Conservation (phyloP, 2,113 vertebrate genomes). For the Calidris pugnax region DNA sequence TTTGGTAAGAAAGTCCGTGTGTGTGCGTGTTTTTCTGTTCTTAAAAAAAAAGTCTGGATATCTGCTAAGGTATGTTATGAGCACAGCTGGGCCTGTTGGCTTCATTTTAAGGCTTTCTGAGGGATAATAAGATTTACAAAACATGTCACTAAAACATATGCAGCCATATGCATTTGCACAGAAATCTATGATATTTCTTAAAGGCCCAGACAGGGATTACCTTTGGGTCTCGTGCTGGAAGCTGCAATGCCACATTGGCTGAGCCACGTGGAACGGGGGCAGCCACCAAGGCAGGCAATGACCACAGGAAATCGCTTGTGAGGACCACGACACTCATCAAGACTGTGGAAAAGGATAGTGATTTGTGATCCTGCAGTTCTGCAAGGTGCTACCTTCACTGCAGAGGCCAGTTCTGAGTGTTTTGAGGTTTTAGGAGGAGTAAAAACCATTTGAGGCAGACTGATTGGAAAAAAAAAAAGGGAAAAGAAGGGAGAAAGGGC, state of each 20-base stretch:
- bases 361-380: neutral
- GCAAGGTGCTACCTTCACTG: neutral
- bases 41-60: conserved; percentile 18
- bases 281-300: neutral
- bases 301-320: neutral
- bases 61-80: conserved; percentile 56
- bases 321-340: neutral
- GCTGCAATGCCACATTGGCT: neutral
- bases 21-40: neutral
- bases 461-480: neutral
- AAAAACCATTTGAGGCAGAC: neutral
- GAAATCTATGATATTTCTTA: conserved; percentile 5
- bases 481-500: neutral
- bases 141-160: conserved; percentile 19
- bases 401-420: neutral
- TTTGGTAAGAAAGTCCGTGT: neutral
- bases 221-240: neutral
- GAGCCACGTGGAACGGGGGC: neutral
- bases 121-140: conserved; percentile 55
- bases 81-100: conserved; percentile 28
- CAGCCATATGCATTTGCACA: neutral
- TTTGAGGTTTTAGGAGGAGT: neutral
- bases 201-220: neutral
- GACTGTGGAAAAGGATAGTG: neutral
- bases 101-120: conserved; percentile 56